phyloP scores from a whole-genome alignment of 1,140 invertebrate genomes.

The Lasaia peninsularis region DNA sequence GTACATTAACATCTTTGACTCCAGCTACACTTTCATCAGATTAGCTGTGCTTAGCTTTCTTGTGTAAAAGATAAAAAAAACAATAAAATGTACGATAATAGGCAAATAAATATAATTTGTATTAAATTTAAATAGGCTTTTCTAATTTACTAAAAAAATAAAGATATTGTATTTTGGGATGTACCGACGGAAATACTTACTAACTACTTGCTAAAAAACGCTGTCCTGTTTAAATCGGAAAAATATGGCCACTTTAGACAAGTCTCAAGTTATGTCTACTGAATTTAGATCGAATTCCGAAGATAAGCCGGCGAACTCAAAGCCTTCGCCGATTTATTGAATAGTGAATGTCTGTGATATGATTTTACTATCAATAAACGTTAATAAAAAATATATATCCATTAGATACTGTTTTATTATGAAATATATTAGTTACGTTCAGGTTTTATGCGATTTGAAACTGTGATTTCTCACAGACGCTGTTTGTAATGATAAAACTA shows the following conservation, averaged over 20 bases:
- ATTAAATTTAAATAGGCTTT: too few species aligned
- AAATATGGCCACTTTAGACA: not conserved
- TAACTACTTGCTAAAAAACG: not conserved
- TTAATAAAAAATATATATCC: not conserved
- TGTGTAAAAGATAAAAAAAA: too few species aligned
- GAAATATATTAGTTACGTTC: not conserved
- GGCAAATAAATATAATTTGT: too few species aligned
- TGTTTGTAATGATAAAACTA: too few species aligned
- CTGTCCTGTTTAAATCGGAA: not conserved
- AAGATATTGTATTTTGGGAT: too few species aligned
- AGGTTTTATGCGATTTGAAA: not conserved
- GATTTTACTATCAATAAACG: slow-evolving; percentile 3
- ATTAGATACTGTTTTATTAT: slow-evolving; percentile 1
- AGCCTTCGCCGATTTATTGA: not conserved
- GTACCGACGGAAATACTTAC: not conserved
- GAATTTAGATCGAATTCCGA: too few species aligned
- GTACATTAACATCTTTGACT: too few species aligned
- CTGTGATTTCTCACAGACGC: too few species aligned
- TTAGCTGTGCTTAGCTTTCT: too few species aligned
- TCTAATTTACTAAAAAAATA: too few species aligned
- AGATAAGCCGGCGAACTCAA: slow-evolving; percentile 1
- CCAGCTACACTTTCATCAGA: too few species aligned
- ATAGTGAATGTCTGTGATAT: not conserved
- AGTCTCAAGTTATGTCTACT: not conserved
- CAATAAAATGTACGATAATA: too few species aligned